Percentiles rank a stretch among this genome's conserved stretches.
These are phyloP conservation scores for Phoenicopterus ruber DNA, from an alignment of 2,113 vertebrate genomes.

Conservation along the genomic window DNA sequence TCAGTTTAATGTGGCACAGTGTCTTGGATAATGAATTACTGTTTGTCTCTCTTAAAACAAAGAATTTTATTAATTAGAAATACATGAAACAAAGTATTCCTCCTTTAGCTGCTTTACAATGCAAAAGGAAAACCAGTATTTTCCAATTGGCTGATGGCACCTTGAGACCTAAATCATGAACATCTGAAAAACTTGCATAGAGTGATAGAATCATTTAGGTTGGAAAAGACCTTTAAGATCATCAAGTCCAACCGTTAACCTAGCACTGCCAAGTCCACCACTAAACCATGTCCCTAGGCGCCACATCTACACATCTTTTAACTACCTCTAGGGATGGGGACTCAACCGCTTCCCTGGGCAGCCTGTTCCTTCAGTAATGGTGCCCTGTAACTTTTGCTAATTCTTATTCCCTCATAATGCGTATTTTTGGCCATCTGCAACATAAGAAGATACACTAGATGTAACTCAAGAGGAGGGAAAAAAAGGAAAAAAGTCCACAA, in stretches of 20 bases:
- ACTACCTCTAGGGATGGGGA: not conserved
- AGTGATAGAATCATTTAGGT: not conserved
- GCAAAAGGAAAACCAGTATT: not conserved
- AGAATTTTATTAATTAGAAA: not conserved
- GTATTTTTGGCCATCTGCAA: not conserved
- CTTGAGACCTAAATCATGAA: not conserved
- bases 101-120: not conserved
- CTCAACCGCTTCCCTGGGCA: not conserved
- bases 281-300: not conserved
- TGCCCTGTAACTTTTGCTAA: not conserved
- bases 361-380: not conserved
- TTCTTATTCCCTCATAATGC: not conserved
- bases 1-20: not conserved
- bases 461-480: not conserved
- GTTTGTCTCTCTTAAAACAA: not conserved
- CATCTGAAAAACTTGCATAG: not conserved
- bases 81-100: not conserved
- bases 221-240: not conserved
- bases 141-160: not conserved
- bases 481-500: not conserved
- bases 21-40: not conserved
- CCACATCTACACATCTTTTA: not conserved
- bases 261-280: no score
- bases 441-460: not conserved
- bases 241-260: accelerated